Conservation (phyloP, 2,113 vertebrate genomes). For the Cyanistes caeruleus region DNA sequence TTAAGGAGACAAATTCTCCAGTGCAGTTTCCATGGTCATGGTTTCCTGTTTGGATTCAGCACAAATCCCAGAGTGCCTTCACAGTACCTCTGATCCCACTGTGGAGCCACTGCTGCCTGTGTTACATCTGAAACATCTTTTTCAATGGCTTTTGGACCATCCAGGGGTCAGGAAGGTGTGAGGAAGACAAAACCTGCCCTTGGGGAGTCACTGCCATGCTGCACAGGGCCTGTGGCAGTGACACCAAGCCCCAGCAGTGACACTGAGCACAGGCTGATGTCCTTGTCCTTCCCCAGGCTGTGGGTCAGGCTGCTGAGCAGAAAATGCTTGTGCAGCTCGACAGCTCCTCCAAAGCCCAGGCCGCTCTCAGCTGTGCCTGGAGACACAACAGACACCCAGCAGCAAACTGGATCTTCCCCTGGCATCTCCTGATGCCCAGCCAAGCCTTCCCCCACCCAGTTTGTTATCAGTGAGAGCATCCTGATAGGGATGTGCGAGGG, state of each 20-base stretch:
- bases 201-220: neutral
- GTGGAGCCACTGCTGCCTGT: neutral
- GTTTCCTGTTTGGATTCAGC: neutral
- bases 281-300: accelerated
- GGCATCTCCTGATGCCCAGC: neutral
- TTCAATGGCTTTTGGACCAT: neutral
- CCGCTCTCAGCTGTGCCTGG: neutral
- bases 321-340: neutral
- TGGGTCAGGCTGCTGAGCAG: neutral
- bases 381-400: accelerated
- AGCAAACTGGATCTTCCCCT: neutral
- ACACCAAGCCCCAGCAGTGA: neutral
- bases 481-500: neutral
- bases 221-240: neutral
- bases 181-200: neutral
- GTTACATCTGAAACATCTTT: neutral
- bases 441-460: neutral
- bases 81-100: neutral
- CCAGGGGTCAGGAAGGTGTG: neutral
- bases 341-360: neutral
- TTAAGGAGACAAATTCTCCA: neutral
- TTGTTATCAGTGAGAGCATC: neutral
- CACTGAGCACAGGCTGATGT: accelerated
- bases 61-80: neutral
- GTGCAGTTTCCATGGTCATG: neutral